Base-by-base conservation (phyloP, 2,797 vertebrate species). In the Labeo calbasu region DNA sequence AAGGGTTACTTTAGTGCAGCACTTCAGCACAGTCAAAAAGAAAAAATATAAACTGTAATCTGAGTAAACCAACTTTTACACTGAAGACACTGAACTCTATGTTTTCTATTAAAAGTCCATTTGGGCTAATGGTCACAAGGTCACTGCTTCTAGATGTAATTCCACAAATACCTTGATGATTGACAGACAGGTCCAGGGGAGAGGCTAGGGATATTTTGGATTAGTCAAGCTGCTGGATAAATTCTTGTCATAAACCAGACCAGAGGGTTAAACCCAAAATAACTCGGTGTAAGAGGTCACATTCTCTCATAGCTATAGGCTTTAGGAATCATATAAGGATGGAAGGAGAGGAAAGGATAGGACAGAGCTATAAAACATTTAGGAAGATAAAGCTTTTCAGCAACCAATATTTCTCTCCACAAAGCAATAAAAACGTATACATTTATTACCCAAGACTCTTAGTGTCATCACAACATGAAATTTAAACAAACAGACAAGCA, bases 81-180 rank as follows among this genome's bases (percentile, higher is more conserved):
- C 23, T 14, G 12, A 21, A 48, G 12, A 12, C 2, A 13, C 13
- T 32, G 43, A 65, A 81, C n/a, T 0, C 48, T 14, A 12, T 36
- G 65, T 65, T 81, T 48, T 43, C 59, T 43, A 65, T 75, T 81
- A 77, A 85, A 84, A 75, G 40, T 53, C 57, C n/a, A 36, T 36
- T 43, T 40, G 10, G 28, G 23, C 53, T 57, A 87, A 81, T 92
- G 91, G 92, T 94, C 91, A 88, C 68, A 87, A 89, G 89, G 88
- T 93, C 89, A 91, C 88, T 92, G 91, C 90, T 89, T 88, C 71
- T 91, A 92, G 88, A 89, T 79, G 71, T 88, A 92, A 93, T 92
- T 91, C 87, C 83, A 73, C 88, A 88, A 88, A 88, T 89, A 87
- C 91, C 85, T 91, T 87, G 43, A 63, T 63, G 85, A 85, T 85